Base-by-base conservation (phyloP, 1,140 invertebrate genomes). In the Thalassaphorura encarpata region DNA sequence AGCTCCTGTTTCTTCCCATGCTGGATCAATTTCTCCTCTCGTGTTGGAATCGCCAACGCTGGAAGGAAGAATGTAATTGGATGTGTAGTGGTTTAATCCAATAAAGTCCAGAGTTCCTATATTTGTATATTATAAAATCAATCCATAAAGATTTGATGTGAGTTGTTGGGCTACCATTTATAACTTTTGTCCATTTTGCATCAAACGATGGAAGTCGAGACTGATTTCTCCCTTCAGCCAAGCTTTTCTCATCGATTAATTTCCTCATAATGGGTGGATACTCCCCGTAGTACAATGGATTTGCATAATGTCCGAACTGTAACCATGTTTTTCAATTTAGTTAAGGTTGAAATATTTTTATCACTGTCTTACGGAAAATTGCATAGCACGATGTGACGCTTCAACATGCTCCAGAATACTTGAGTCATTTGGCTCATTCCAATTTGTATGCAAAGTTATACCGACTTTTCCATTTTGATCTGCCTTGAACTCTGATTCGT, bases 251-350 rank as follows among this genome's bases (percentile, higher is more conserved):
- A 5, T 67, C 76, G 46, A 82, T 70, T 39, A 71, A 73, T 26
- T 77, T 66, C 56, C 76, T 78, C 68, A 83, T 73, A 24, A 78
- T 68, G 51, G 69, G 58, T 2, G 81, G 80, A 66, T 71, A 72
- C 53, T 69, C 62, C 1, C 60, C 54, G 26, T 24, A 52, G 19
- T 57, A 39, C 3, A 61, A 21, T 2, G 60, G 55, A 40, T 19
- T 31, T 16, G 26, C 43, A 24, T 19, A 47, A 43, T 33, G 48
- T 4, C 43, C 45, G 6, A 18, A 27, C 52, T 41, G 27, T n/a
- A n/a, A 36, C 4, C 6, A 16, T 15, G 6, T 41, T 24, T n/a
- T 21, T 19, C 40, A 23, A 52, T n/a, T 8, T 6, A 8, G 18
- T 33, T 15, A 33, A 4, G 11, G 4, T 5, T 15, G 11, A 33